A percentile compares a stretch with the other conserved stretches of the same genome.
phyloP scores from a whole-genome alignment of 2,113 vertebrate genomes.

The Harpagus bidentatus region DNA sequence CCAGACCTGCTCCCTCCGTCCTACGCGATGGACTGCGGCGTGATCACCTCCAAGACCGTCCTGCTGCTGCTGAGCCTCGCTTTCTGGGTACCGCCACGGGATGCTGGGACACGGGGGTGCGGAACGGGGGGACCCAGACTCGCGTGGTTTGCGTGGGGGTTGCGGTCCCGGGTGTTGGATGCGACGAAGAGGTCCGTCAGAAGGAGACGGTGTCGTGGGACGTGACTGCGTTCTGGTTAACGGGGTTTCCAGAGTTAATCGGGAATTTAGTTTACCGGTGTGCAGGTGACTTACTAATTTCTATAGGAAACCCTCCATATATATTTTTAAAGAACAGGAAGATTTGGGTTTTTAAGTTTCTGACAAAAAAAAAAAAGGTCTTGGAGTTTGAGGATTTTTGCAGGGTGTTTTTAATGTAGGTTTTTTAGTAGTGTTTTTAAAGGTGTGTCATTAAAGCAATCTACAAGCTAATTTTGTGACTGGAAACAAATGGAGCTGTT shows the following conservation, averaged over 20 bases:
- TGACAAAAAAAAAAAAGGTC: background rate
- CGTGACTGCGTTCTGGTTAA: fast-evolving
- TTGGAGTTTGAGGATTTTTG: fast-evolving
- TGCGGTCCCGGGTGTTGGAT: background rate
- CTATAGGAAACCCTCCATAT: fast-evolving
- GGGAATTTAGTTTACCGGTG: fast-evolving
- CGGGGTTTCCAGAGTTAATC: fast-evolving
- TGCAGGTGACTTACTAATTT: fast-evolving
- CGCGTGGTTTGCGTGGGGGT: background rate
- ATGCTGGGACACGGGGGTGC: too few relatives aligned
- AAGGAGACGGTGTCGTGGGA: background rate
- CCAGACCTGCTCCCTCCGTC: fast-evolving
- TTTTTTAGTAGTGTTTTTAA: background rate
- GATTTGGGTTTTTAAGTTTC: background rate
- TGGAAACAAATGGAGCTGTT: background rate
- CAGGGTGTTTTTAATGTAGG: fast-evolving
- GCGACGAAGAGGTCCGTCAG: background rate
- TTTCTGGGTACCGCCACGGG: background rate
- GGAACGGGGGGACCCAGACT: too few relatives aligned
- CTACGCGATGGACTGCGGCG: background rate
- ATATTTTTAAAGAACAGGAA: background rate
- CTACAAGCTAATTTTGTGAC: fast-evolving
- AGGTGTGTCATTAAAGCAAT: background rate
- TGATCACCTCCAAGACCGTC: slow-evolving; percentile 41
- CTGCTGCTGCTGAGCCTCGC: slow-evolving; percentile 38